Evolutionary conservation across 2,888 invertebrate species (phyloP).

Genomic region (Tipula vernalis): DNA sequence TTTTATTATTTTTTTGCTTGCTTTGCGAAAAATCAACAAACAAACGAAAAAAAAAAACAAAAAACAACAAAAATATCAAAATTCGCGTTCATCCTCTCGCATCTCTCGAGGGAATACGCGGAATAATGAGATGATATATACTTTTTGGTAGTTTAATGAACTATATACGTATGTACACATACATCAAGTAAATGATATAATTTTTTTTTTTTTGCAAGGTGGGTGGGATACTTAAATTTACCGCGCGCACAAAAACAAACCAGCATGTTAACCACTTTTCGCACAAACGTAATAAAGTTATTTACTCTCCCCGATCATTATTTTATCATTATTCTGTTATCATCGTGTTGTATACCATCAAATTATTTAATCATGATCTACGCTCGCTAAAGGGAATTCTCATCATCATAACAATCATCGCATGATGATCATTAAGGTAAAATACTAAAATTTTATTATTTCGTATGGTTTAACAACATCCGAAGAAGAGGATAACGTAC

Average conservation of each 20-base stretch:
- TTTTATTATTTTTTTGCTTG: background rate
- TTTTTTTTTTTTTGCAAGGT: background rate
- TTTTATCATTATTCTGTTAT: background rate
- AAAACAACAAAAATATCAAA: background rate
- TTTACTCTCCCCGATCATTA: background rate
- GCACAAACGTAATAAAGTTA: conserved; percentile 7
- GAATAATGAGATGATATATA: background rate
- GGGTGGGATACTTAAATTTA: background rate
- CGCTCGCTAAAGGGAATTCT: background rate
- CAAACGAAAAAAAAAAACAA: background rate
- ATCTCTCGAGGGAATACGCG: background rate
- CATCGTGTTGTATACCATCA: background rate
- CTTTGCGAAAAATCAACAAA: background rate
- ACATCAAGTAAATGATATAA: background rate
- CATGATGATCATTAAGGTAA: background rate
- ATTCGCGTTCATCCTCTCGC: background rate
- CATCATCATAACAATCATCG: background rate
- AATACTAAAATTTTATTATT: background rate
- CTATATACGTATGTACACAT: background rate
- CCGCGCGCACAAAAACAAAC: background rate
- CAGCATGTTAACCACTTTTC: background rate
- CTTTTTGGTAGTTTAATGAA: background rate
- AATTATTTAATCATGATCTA: background rate
- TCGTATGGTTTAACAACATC: background rate
- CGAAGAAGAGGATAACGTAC: background rate